Evolutionary conservation across 2,113 vertebrate genomes (phyloP), one percentile per base, ranked within the genome.

Genomic region (Oxygymnocypris stewartii): DNA sequence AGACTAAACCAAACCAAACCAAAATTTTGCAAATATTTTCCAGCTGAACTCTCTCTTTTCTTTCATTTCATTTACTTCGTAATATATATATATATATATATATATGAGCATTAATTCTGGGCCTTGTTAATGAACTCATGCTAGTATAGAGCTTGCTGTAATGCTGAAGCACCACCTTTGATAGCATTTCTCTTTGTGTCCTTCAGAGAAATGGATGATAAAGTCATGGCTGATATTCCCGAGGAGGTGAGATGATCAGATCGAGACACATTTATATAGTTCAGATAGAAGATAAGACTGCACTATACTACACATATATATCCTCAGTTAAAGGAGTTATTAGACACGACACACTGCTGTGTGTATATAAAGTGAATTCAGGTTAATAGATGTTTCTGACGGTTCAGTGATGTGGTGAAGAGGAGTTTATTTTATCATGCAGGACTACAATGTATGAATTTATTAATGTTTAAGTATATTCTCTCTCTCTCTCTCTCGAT

Each of bases 151-250:
- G 51, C 44, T 77, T 37, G 28, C 20, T 5, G 4, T n/a, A 71
- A 71, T 31, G 16, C 44, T 54, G 63, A 67, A 67, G 6, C 2
- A 67, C 6, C 28, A 31, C 14, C 65, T 35, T 8, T 69, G 14
- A 69, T 35, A 18, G 14, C 6, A 8, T 1, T 31, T 31, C 76
- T 90, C 23, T 89, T 4, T 86, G 31, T 82, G 0, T 57, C 23
- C 42, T 47, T 0, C 92, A 99, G 97, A 93, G 97, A 97, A 87
- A 93, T 99, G 81, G 97, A 98, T 5, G 96, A 98, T 79, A 89
- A 95, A 6, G 85, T 97, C 47, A 89, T 88, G 28, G 97, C 96
- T 18, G 88, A 94, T 0, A 90, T 98, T 25, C 97, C 96, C 0
- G 71, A 92, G 0, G 97, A 97, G 96, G 97, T 98, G 69, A 73